Percentiles rank a stretch among this genome's conserved stretches.
Evolutionary conservation across 2,888 invertebrate genomes (phyloP).

Genomic region (Hofmannophila pseudospretella): DNA sequence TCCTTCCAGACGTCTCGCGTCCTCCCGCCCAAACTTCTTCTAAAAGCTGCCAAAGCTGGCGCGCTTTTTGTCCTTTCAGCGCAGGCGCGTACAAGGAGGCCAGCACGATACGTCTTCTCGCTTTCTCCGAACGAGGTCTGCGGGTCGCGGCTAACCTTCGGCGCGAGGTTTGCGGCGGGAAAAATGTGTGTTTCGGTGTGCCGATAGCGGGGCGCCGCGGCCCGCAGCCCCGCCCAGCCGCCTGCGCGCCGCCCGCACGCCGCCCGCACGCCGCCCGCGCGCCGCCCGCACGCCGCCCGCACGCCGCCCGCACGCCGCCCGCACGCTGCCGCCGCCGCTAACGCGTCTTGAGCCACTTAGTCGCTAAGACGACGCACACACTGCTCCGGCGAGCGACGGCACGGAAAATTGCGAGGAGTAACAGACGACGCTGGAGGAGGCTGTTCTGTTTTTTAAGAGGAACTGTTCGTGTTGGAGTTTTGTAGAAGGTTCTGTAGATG

Average conservation of each 20-base stretch:
- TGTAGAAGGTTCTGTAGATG: too few relatives aligned
- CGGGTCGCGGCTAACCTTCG: conserved; percentile 77
- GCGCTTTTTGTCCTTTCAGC: conserved; percentile 35
- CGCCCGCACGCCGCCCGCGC: conserved; percentile 75
- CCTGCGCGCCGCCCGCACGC: conserved; percentile 64
- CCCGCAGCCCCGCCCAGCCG: conserved; percentile 52
- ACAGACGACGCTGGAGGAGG: too few relatives aligned
- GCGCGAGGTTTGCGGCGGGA: conserved; percentile 79
- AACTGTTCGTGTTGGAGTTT: too few relatives aligned
- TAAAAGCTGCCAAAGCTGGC: conserved; percentile 61
- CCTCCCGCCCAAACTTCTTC: conserved; percentile 28
- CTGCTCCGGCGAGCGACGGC: conserved; percentile 23
- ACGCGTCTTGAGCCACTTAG: conserved; percentile 78
- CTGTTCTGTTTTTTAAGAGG: too few relatives aligned
- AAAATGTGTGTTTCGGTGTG: conserved; percentile 79
- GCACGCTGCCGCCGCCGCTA: conserved; percentile 58
- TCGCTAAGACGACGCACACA: conserved; percentile 69
- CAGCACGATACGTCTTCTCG: conserved; percentile 35
- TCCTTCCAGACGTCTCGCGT: conserved; percentile 13
- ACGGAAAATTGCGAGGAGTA: not conserved
- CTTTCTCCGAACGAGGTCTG: conserved; percentile 68
- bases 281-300: conserved; percentile 57
- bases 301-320: conserved; percentile 46
- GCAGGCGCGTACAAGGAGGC: conserved; percentile 54
- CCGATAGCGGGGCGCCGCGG: conserved; percentile 74